A percentile compares a stretch with the other conserved stretches of the same genome.
phyloP scores from a whole-genome alignment of 2,113 vertebrate genomes.

The Melanerpes aurifrons region DNA sequence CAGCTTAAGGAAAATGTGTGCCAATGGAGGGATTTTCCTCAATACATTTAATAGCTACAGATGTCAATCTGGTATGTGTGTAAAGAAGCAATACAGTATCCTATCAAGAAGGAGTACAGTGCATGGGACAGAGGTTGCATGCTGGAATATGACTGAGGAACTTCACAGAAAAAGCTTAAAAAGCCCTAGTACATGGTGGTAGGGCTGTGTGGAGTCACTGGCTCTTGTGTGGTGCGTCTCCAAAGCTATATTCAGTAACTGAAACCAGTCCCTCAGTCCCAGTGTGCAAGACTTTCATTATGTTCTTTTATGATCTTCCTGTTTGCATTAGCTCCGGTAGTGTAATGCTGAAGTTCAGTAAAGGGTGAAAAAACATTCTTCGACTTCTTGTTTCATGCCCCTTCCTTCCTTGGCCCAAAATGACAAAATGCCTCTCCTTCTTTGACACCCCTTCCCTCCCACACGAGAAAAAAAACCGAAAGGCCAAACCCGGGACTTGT shows the following conservation, averaged over 20 bases:
- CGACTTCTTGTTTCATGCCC: slow-evolving; percentile 21
- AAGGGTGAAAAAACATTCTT: slow-evolving; percentile 29
- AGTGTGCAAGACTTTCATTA: slow-evolving; percentile 31
- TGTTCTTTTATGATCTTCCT: slow-evolving; percentile 60
- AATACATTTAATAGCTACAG: not conserved
- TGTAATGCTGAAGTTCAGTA: slow-evolving; percentile 66
- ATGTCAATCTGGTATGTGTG: not conserved
- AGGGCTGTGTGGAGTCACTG: slow-evolving; percentile 34
- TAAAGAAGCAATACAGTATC: not conserved
- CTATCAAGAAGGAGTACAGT: not conserved
- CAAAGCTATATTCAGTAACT: slow-evolving; percentile 57
- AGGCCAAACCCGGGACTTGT: slow-evolving; percentile 8
- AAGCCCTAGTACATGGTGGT: not conserved
- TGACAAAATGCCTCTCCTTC: slow-evolving; percentile 26
- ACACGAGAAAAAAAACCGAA: not conserved
- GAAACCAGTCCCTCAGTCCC: slow-evolving; percentile 54
- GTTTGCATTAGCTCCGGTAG: slow-evolving; percentile 58
- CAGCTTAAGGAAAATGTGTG: slow-evolving; percentile 1
- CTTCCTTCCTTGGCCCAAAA: slow-evolving; percentile 5
- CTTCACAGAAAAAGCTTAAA: not conserved
- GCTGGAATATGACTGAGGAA: not conserved
- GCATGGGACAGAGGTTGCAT: not conserved
- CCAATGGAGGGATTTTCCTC: not conserved
- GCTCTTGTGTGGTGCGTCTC: slow-evolving; percentile 61
- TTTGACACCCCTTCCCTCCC: not conserved